phyloP scores from a whole-genome alignment of 64 coral and sea anemone genomes.

The Dendrophyllia cribrosa region DNA sequence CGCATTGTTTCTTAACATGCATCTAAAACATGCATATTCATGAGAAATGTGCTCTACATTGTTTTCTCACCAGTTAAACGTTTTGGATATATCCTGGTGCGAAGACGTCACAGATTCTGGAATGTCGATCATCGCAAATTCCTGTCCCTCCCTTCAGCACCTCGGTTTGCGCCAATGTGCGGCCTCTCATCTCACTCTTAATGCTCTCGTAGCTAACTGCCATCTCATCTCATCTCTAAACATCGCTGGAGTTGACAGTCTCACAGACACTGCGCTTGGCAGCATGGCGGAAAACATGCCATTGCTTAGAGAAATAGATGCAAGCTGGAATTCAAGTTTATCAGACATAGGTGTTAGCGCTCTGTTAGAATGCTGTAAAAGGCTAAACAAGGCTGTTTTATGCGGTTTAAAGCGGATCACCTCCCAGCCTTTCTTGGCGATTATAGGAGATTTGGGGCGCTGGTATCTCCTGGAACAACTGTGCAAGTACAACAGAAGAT shows the following conservation, averaged over 20 bases:
- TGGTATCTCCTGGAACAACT: slow-evolving; percentile 74
- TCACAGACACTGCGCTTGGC: slow-evolving; percentile 61
- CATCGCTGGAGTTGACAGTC: slow-evolving; percentile 64
- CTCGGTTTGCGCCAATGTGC: slow-evolving; percentile 79
- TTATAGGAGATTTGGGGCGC: slow-evolving; percentile 66
- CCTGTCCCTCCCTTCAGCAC: slow-evolving; percentile 44
- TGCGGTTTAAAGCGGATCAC: slow-evolving; percentile 82
- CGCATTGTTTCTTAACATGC: too few relatives aligned
- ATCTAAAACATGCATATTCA: too few relatives aligned
- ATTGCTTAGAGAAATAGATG: slow-evolving; percentile 67
- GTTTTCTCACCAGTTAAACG: slow-evolving; percentile 50
- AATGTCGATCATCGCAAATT: slow-evolving; percentile 59
- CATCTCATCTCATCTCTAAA: slow-evolving; percentile 67
- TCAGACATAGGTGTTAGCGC: slow-evolving; percentile 52
- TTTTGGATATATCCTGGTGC: slow-evolving; percentile 88
- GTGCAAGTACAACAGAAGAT: slow-evolving; percentile 2
- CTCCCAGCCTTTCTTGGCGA: slow-evolving; percentile 75
- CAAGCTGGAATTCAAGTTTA: slow-evolving; percentile 86
- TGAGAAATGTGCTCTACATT: too few relatives aligned
- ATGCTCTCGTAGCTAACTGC: slow-evolving; percentile 52
- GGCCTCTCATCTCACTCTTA: slow-evolving; percentile 54
- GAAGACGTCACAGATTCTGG: slow-evolving; percentile 85
- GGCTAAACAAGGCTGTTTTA: slow-evolving; percentile 70
- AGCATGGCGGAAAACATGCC: slow-evolving; percentile 62
- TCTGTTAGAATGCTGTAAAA: slow-evolving; percentile 48